Evolutionary conservation across 2,797 vertebrate species (phyloP), one percentile per base, ranked within the genome.

Genomic region (Telmatherina bonti): DNA sequence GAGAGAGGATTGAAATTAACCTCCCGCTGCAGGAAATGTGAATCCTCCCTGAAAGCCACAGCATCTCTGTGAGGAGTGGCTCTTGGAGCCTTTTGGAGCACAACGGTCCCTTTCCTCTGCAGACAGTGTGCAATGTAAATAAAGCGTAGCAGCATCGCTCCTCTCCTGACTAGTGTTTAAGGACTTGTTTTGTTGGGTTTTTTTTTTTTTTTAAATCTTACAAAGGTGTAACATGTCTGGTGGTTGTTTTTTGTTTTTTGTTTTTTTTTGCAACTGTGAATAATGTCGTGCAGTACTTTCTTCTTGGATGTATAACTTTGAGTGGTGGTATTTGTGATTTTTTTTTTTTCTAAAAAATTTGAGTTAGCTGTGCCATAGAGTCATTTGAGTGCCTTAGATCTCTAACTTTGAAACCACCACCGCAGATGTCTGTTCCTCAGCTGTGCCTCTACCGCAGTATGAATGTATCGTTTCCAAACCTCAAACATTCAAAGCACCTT

Each of bases 21-120:
- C 95, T 96, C 91, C 94, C 96, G 0, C 93, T 97, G 92, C 97
- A 98, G 93, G 96, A 97, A 85, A 95, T 97, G 93, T 97, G 88
- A 94, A 78, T 64, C 22, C 13, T 1, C 33, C 16, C 54, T n/a
- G 24, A 22, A 5, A 36, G 71, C 72, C 55, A 52, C 55, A 2
- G 69, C 72, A 20, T 56, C 67, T 53, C 35, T 20, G 29, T 16
- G n/a, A 70, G 38, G n/a, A 27, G 69, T 43, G 54, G 31, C 41
- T 63, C 60, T 5, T 4, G 27, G 8, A 63, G 33, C 69, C 43
- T 13, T 49, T 52, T 6, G 38, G 66, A 67, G 65, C 2, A 22
- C 30, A 30, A 47, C 11, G 13, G 55, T 30, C 53, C 10, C 15
- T 8, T 76, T 55, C 64, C n/a, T 9, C 79, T 76, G 74, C 81